phyloP scores from a whole-genome alignment of 2,888 invertebrate genomes.

The Athripsodes cinereus region DNA sequence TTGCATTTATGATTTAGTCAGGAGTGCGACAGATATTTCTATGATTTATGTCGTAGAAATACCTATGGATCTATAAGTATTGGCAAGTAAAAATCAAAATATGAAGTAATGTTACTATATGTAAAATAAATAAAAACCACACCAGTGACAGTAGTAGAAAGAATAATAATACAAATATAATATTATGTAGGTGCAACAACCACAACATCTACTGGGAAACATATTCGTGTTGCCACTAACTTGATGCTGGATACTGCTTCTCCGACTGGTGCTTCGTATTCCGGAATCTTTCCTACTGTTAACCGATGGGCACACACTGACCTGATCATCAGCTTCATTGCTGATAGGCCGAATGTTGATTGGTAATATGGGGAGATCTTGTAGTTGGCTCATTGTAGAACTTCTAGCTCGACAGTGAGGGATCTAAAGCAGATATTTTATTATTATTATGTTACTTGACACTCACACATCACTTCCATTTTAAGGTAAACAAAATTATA shows the following conservation, averaged over 20 bases:
- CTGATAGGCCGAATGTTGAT: slow-evolving; percentile 28
- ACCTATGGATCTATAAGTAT: no score
- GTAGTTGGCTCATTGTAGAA: slow-evolving; percentile 41
- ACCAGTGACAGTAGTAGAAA: not conserved
- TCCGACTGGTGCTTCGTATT: slow-evolving; percentile 75
- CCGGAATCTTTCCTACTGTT: slow-evolving; percentile 86
- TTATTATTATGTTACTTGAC: no score
- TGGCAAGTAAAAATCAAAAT: not conserved
- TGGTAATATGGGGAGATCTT: slow-evolving; percentile 33
- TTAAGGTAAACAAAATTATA: no score
- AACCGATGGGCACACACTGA: slow-evolving; percentile 68
- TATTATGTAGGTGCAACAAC: not conserved
- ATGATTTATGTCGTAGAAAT: no score
- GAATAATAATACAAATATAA: not conserved
- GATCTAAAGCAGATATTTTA: slow-evolving; percentile 9
- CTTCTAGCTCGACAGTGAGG: slow-evolving; percentile 41
- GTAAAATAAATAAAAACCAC: no score
- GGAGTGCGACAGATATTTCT: no score
- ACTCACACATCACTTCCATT: no score
- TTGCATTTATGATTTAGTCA: no score
- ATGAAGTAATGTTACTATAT: no score
- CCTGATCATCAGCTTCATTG: slow-evolving; percentile 61
- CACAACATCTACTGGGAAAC: not conserved
- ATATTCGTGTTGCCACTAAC: slow-evolving; percentile 38
- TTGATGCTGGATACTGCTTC: slow-evolving; percentile 83